phyloP scores from a whole-genome alignment of 2,888 invertebrate species.

The Colostygia pectinataria region DNA sequence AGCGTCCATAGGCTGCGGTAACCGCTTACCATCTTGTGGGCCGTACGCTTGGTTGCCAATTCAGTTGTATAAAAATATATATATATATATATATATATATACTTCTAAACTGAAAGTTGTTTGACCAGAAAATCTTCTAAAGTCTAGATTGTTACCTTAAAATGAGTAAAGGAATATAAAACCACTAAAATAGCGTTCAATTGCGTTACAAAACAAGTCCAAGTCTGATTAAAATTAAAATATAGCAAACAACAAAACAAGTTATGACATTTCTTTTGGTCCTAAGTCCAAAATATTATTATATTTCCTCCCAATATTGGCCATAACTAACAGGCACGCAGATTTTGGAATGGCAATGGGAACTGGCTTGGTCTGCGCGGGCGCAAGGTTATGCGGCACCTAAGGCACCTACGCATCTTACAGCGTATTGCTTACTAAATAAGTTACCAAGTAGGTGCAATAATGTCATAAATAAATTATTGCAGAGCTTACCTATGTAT shows the following conservation, averaged over 20 bases:
- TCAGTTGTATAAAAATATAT: no score
- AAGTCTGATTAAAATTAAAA: no score
- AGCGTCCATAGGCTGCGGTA: no score
- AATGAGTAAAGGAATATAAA: no score
- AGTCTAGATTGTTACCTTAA: neutral
- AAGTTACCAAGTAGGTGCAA: constrained; percentile 17
- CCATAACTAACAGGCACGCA: constrained; percentile 61
- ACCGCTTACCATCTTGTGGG: no score
- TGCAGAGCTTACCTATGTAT: neutral
- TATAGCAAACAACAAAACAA: neutral
- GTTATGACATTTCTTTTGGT: neutral
- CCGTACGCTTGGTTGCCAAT: no score
- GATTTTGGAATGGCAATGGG: constrained; percentile 54
- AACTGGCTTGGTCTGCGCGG: constrained; percentile 42
- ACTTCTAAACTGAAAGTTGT: constrained; percentile 17
- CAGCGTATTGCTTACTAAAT: constrained; percentile 21
- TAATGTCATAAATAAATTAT: constrained; percentile 3
- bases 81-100: no score
- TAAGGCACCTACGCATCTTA: constrained; percentile 60
- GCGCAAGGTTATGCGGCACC: constrained; percentile 55
- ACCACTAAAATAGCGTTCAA: no score
- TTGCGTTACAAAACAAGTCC: no score
- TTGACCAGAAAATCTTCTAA: constrained; percentile 6
- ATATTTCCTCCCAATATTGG: constrained; percentile 43
- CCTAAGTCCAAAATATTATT: neutral